Conservation (phyloP, 2,888 invertebrate genomes). For the Eilema caniola region DNA sequence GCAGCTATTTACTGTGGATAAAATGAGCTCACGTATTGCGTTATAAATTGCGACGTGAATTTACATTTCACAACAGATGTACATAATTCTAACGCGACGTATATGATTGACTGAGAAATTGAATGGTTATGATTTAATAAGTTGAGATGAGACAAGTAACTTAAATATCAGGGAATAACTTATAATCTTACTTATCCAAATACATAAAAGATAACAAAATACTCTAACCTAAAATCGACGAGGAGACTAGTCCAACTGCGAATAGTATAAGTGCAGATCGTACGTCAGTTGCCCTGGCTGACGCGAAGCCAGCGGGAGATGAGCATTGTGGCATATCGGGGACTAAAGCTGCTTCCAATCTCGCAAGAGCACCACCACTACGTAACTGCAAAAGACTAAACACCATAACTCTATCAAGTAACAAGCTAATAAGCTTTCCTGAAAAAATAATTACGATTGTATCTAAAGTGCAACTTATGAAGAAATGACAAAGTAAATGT, state of each 20-base stretch:
- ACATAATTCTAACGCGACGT: background rate
- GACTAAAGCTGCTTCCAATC: constrained; percentile 73
- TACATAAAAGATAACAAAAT: background rate
- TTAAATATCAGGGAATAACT: background rate
- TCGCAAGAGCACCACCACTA: constrained; percentile 71
- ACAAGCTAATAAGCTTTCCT: background rate
- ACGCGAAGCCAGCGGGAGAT: constrained; percentile 85
- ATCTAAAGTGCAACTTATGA: too few relatives aligned
- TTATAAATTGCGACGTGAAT: background rate
- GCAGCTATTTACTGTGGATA: background rate
- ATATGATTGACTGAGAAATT: background rate
- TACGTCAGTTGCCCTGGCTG: constrained; percentile 87
- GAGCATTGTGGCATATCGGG: constrained; percentile 86
- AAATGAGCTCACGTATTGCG: background rate
- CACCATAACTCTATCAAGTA: background rate
- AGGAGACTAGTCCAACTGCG: constrained; percentile 73
- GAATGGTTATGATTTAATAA: too few relatives aligned
- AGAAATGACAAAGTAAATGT: too few relatives aligned
- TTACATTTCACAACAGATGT: background rate
- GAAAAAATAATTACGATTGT: too few relatives aligned
- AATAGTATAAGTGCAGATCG: constrained; percentile 86
- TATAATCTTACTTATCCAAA: background rate
- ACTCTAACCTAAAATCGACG: constrained; percentile 64
- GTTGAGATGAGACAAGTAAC: background rate
- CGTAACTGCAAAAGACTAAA: constrained; percentile 73